Percentiles rank a stretch among this genome's conserved stretches.
phyloP scores from a whole-genome alignment of 2,797 vertebrate genomes.

The Pelochelys cantorii region DNA sequence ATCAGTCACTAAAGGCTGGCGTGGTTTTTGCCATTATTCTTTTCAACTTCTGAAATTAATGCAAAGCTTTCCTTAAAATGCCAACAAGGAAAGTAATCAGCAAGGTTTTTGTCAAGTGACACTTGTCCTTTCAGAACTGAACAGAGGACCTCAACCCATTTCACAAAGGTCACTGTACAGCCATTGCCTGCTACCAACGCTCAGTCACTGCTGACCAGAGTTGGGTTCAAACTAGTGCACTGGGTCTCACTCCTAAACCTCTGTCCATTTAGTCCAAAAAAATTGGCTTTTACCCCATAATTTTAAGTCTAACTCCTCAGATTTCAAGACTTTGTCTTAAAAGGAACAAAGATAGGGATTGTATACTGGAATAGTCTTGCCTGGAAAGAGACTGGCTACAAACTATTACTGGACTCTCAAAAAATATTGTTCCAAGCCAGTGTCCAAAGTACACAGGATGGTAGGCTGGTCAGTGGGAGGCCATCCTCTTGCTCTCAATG shows the following conservation, averaged over 20 bases:
- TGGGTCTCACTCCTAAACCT: neutral
- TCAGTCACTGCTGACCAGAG: neutral
- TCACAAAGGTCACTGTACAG: neutral
- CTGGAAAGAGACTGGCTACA: neutral
- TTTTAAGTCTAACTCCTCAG: neutral
- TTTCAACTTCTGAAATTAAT: neutral
- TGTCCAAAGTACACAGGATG: neutral
- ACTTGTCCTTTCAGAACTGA: neutral
- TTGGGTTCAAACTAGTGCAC: neutral
- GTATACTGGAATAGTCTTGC: neutral
- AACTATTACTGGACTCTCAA: neutral
- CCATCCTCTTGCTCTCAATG: constrained; percentile 30
- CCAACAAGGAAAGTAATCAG: neutral
- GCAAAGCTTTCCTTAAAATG: neutral
- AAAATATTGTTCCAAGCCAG: constrained; percentile 31
- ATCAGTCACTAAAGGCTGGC: neutral
- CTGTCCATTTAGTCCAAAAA: neutral
- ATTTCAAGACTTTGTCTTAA: neutral
- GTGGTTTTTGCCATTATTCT: fast-evolving
- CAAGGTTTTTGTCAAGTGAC: fast-evolving
- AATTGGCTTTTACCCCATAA: neutral
- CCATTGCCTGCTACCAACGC: neutral
- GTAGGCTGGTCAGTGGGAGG: constrained; percentile 1
- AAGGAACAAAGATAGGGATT: neutral
- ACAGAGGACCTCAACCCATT: neutral